phyloP scores from a whole-genome alignment of 2,797 vertebrate genomes.

The Arctocebus calabarensis region DNA sequence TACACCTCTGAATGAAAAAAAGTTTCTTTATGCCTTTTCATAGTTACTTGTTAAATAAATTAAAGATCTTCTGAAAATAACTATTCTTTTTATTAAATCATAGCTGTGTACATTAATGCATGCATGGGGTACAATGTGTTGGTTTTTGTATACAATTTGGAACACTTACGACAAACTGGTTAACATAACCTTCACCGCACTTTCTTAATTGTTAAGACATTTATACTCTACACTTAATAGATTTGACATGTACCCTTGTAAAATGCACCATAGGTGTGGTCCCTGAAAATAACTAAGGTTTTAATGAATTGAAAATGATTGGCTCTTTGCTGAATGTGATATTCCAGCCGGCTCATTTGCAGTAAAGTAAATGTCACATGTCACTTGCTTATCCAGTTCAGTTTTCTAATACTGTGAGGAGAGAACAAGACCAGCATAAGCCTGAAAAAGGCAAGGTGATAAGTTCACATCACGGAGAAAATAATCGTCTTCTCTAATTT shows the following conservation, averaged over 20 bases:
- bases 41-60: constrained; percentile 55
- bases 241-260: no score
- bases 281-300: constrained; percentile 48
- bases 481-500: neutral
- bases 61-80: constrained; percentile 58
- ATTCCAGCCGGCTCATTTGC: constrained; percentile 12
- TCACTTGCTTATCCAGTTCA: constrained; percentile 46
- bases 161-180: no score
- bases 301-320: constrained; percentile 51
- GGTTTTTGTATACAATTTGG: no score
- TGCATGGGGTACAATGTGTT: no score
- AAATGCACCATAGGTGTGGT: no score
- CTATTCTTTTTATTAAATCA: neutral
- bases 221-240: no score
- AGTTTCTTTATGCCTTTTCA: neutral
- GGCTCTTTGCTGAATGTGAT: constrained; percentile 11
- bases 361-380: constrained; percentile 4
- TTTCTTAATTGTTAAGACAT: no score
- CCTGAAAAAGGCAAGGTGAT: neutral
- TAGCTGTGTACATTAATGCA: no score
- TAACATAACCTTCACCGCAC: no score
- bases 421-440: neutral
- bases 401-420: constrained; percentile 7
- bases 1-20: constrained; percentile 32
- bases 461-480: neutral